Percentiles rank a stretch among this genome's conserved stretches.
Evolutionary conservation across 2,113 vertebrate species (phyloP).

Genomic region (Coptodon bakossiorum): DNA sequence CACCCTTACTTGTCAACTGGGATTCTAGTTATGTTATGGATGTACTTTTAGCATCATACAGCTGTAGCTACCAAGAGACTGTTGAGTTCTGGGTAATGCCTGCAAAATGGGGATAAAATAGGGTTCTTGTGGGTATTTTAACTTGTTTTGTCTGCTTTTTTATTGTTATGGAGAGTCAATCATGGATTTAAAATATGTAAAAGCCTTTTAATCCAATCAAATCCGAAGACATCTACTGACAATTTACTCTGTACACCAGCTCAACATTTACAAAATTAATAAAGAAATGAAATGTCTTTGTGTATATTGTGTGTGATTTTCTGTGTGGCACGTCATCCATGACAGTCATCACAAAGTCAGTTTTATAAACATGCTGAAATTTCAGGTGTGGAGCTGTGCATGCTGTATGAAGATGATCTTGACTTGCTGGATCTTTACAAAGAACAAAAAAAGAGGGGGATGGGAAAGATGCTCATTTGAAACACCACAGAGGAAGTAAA

Average conservation of each 20-base stretch:
- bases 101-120: constrained; percentile 67
- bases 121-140: constrained; percentile 70
- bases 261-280: constrained; percentile 84
- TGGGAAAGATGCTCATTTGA: background rate
- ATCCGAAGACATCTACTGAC: constrained; percentile 73
- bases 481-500: background rate
- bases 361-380: background rate
- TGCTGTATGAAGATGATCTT: background rate
- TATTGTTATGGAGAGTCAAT: constrained; percentile 73
- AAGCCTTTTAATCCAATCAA: constrained; percentile 73
- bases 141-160: constrained; percentile 70
- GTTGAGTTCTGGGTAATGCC: constrained; percentile 74
- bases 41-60: constrained; percentile 76
- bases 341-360: background rate
- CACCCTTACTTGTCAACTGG: constrained; percentile 75
- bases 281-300: constrained; percentile 77
- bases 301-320: constrained; percentile 40
- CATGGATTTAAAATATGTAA: constrained; percentile 68
- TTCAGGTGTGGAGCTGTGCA: background rate
- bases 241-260: constrained; percentile 82
- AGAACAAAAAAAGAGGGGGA: background rate
- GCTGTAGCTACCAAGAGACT: constrained; percentile 75
- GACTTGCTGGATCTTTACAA: background rate
- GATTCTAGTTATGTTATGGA: constrained; percentile 79
- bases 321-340: background rate